Evolutionary conservation across 2,888 invertebrate species (phyloP).

Genomic region (Julus scanicus): DNA sequence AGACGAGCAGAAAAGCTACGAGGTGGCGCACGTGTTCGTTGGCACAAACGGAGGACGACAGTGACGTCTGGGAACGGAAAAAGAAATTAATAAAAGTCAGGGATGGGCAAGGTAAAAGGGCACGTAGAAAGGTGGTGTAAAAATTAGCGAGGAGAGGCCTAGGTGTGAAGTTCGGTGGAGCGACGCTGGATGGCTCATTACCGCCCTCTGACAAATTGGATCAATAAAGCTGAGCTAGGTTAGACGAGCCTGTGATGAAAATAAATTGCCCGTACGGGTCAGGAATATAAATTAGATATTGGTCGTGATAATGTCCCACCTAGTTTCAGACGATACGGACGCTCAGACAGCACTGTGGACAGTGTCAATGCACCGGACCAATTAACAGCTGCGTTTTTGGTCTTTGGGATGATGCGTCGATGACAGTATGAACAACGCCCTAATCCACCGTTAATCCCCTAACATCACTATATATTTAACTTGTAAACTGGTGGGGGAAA

Average conservation of each 20-base stretch:
- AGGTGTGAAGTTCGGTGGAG: not conserved
- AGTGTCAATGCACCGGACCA: not conserved
- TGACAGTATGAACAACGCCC: not conserved
- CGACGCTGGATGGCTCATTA: constrained; percentile 8
- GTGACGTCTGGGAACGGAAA: not conserved
- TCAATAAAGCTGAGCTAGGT: constrained; percentile 24
- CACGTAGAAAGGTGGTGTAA: not conserved
- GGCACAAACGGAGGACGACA: not conserved
- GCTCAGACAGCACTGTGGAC: not conserved
- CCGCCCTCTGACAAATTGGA: constrained; percentile 36
- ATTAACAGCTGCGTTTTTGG: not conserved
- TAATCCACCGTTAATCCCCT: not conserved
- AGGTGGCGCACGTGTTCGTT: not conserved
- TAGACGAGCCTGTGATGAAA: constrained; percentile 36
- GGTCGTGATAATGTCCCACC: constrained; percentile 17
- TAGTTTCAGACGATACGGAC: not conserved
- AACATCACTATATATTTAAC: not conserved
- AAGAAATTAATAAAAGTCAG: constrained; percentile 12
- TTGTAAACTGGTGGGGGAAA: no score
- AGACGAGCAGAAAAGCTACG: not conserved
- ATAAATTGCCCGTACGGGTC: constrained; percentile 10
- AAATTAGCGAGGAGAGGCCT: not conserved
- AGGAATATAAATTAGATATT: constrained; percentile 35
- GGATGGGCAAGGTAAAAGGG: not conserved
- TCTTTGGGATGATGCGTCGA: not conserved